Percentiles rank a stretch among this genome's conserved stretches.
phyloP scores from a whole-genome alignment of 2,888 invertebrate genomes.

The Empis stercorea region DNA sequence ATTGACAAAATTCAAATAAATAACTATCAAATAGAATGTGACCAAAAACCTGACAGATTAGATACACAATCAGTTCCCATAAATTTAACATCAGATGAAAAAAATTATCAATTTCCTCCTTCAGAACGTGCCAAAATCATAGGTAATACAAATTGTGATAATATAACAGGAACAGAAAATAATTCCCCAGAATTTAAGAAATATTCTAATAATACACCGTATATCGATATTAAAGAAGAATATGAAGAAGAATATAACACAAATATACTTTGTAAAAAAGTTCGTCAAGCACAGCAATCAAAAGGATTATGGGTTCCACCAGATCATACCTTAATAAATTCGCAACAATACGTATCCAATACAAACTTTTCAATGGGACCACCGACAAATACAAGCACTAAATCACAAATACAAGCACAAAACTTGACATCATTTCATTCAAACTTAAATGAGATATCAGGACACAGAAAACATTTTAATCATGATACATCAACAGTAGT shows the following conservation, averaged over 20 bases:
- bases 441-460: conserved; percentile 23
- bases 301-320: conserved; percentile 28
- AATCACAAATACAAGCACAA: too few relatives aligned
- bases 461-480: conserved; percentile 15
- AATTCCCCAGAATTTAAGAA: too few relatives aligned
- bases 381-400: too few relatives aligned
- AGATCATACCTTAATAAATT: too few relatives aligned
- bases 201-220: too few relatives aligned
- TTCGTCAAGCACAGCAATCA: conserved; percentile 33
- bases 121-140: conserved; percentile 12
- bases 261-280: conserved; percentile 35
- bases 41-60: too few relatives aligned
- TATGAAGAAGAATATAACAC: conserved; percentile 26
- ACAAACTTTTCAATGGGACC: too few relatives aligned
- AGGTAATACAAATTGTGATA: conserved; percentile 10
- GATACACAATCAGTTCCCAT: conserved; percentile 19
- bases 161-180: conserved; percentile 11
- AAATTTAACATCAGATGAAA: conserved; percentile 23
- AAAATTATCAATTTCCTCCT: conserved; percentile 24
- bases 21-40: too few relatives aligned
- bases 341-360: too few relatives aligned
- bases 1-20: too few relatives aligned
- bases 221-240: too few relatives aligned
- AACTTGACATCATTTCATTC: conserved; percentile 17
- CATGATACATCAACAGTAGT: conserved; percentile 1